Evolutionary conservation across 1,140 invertebrate species (phyloP), one percentile per base, ranked within the genome.

Genomic region (Platyscapa corneri): DNA sequence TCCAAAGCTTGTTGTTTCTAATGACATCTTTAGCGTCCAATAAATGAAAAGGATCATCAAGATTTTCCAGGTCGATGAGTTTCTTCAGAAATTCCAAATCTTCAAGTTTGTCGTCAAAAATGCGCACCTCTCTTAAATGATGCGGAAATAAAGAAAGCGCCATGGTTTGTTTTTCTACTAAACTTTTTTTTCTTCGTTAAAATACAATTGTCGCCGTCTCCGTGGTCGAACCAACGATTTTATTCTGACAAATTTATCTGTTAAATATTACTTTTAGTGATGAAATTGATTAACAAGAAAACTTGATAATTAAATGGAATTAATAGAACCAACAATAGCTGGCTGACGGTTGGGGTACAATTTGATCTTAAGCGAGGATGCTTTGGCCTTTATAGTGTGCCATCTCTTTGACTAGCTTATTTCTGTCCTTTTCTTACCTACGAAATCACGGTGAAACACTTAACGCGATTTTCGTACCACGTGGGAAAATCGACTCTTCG

Each of bases 11-110:
- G 89, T 96, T 94, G 87, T 96, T 95, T 39, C 93, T 89, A 34
- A 96, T 93, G 80, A 96, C 92, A 86, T 96, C 94, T 34, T 94
- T 94, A 49, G 96, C 88, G 89, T 97, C 95, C 84, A 95, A 92
- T 53, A 96, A 92, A 89, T 95, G 96, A 87, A 97, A 97, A 7
- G 96, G 93, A 87, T 96, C 95, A 84, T 96, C 94, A 42, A 94
- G 91, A 67, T 91, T 88, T 89, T 94, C 88, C 3, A 82, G 86
- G 8, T 87, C 86, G 65, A 92, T 91, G 65, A 93, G 90, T 14
- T 77, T 89, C 83, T 84, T 90, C 12, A 92, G 89, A 23, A 93
- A 89, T 6, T 92, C 91, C 5, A 88, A 39, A 34, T 90, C 89
- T 53, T 83, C 89, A 34, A 86, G 75, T 6, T 88, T 84, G 32